A percentile compares a stretch with the other conserved stretches of the same genome.
phyloP scores from a whole-genome alignment of 2,888 invertebrate genomes.

The Argyresthia albistria region DNA sequence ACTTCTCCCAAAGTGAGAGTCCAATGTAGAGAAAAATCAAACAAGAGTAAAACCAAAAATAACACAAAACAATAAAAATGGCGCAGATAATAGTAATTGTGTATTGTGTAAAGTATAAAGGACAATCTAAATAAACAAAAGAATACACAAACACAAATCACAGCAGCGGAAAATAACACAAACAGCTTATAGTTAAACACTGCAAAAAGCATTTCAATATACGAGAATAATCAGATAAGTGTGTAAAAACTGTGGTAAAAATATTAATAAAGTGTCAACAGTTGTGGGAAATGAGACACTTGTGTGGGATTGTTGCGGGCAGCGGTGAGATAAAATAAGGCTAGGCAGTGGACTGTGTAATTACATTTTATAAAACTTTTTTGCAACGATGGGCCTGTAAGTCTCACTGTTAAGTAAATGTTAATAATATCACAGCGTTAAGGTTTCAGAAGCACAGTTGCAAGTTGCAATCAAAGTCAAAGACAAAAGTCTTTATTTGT shows the following conservation, averaged over 20 bases:
- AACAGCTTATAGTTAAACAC: neutral
- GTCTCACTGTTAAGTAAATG: too few relatives aligned
- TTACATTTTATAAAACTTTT: neutral
- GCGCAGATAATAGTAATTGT: too few relatives aligned
- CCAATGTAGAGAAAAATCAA: too few relatives aligned
- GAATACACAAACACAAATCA: neutral
- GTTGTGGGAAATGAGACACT: slow-evolving; percentile 47
- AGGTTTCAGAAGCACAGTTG: too few relatives aligned
- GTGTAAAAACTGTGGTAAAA: slow-evolving; percentile 51
- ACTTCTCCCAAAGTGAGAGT: too few relatives aligned
- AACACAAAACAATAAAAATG: too few relatives aligned
- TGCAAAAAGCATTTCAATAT: neutral
- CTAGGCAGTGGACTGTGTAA: neutral
- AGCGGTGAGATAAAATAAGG: neutral
- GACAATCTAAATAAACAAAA: neutral
- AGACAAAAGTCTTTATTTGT: too few relatives aligned
- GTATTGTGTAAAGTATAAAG: too few relatives aligned
- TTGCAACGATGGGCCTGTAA: too few relatives aligned
- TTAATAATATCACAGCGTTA: too few relatives aligned
- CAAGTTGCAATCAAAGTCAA: too few relatives aligned
- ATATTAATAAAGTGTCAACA: slow-evolving; percentile 31
- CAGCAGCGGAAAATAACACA: neutral
- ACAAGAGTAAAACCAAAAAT: too few relatives aligned
- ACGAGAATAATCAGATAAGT: slow-evolving; percentile 62
- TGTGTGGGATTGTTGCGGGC: slow-evolving; percentile 19